Conservation (phyloP, 2,888 invertebrate genomes). For the Drosophila monieri region DNA sequence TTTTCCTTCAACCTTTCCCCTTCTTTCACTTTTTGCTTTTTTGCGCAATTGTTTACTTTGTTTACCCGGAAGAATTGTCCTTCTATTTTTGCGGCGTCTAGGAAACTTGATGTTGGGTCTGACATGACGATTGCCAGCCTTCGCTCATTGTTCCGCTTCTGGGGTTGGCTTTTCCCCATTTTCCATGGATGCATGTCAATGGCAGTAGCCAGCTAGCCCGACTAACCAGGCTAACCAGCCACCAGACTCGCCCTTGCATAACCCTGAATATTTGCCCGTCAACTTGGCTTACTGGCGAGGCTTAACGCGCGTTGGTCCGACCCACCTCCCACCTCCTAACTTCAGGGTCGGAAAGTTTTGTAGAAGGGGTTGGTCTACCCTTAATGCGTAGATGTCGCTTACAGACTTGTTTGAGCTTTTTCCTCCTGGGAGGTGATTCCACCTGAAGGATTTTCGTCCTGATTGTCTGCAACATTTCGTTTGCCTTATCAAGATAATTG, state of each 20-base stretch:
- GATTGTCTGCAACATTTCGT: constrained; percentile 12
- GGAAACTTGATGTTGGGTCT: constrained; percentile 38
- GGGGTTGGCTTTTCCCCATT: constrained; percentile 13
- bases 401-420: constrained; percentile 45
- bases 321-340: neutral
- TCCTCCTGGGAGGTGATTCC: constrained; percentile 34
- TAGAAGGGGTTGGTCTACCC: constrained; percentile 15
- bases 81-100: constrained; percentile 41
- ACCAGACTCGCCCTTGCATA: constrained; percentile 35
- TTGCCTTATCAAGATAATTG: constrained; percentile 56
- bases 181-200: constrained; percentile 35
- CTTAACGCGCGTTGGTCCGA: constrained; percentile 52
- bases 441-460: constrained; percentile 58
- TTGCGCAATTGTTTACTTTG: constrained; percentile 69
- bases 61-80: constrained; percentile 55
- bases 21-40: neutral
- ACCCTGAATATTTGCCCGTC: constrained; percentile 73
- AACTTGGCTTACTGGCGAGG: constrained; percentile 65
- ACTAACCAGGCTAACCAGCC: neutral
- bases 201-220: constrained; percentile 27
- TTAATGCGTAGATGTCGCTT: constrained; percentile 65
- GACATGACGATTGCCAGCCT: constrained; percentile 29
- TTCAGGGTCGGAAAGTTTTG: neutral
- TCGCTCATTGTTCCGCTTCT: constrained; percentile 21
- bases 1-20: neutral